Base-by-base conservation (phyloP, 2,797 vertebrate species). In the Botia kubotai region DNA sequence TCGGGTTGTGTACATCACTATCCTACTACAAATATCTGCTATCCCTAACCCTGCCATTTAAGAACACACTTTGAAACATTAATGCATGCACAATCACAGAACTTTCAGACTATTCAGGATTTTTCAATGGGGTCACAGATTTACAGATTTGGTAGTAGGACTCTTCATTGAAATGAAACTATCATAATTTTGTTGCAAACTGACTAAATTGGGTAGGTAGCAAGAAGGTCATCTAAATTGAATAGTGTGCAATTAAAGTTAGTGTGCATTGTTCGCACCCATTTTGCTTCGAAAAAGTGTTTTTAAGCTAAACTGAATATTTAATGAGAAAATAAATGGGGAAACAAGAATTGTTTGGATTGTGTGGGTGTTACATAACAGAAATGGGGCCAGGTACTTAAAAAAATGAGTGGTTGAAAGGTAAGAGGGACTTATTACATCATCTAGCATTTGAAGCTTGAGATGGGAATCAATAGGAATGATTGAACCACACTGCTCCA, bases 81-180 rank as follows among this genome's bases (percentile, higher is more conserved):
- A 60, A 65, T 58, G 16, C 12, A 60, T 53, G 23, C 23, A 48
- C 57, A 48, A 16, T 43, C 12, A 53, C 6, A 16, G 11, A 50
- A 58, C 6, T 12, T 5, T 23, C 29, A 36, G 2, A 19, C 16
- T 29, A 8, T 43, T 43, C 8, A 43, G 17, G 36, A 46, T 71
- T 66, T 66, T n/a, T 66, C 29, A 36, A n/a, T 36, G 16, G 17
- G 33, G 62, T 62, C 46, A 73, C 53, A 46, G n/a, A 50, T 71
- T 33, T 65, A 46, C 21, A 8, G 39, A 43, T 16, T 17, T 57
- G 33, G 57, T 60, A 13, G 13, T 14, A 29, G 29, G 13, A 60
- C 11, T 23, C 57, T 13, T 60, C 39, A 8, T 29, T 62, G 2
- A 62, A 29, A 6, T 29, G 10, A 62, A 62, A 62, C 5, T 13